phyloP scores from a whole-genome alignment of 2,888 invertebrate genomes.

The Drosophila greeni region DNA sequence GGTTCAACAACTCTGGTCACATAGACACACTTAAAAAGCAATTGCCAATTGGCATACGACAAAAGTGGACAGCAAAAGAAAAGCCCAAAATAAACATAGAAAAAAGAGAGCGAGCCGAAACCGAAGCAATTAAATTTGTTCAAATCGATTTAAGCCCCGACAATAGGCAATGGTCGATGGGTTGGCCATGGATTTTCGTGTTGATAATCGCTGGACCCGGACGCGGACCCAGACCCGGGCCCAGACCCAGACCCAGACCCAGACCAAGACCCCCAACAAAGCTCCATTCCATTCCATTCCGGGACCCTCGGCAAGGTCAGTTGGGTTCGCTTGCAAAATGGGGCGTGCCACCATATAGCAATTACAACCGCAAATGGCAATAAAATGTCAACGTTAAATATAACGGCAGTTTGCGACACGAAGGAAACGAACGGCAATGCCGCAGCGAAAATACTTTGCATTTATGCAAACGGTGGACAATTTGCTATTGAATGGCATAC shows the following conservation, averaged over 20 bases:
- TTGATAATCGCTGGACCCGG: slow-evolving; percentile 14
- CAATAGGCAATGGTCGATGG: slow-evolving; percentile 53
- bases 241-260: neutral
- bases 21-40: slow-evolving; percentile 66
- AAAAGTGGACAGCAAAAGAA: slow-evolving; percentile 7
- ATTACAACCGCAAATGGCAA: slow-evolving; percentile 73
- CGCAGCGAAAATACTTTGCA: slow-evolving; percentile 17
- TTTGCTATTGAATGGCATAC: slow-evolving; percentile 17
- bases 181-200: slow-evolving; percentile 7
- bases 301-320: neutral
- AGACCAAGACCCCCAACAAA: neutral
- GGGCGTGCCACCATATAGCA: slow-evolving; percentile 60
- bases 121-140: slow-evolving; percentile 72
- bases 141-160: slow-evolving; percentile 70
- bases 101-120: slow-evolving; percentile 46
- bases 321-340: slow-evolving; percentile 15
- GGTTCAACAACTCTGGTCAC: slow-evolving; percentile 67
- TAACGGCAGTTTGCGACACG: slow-evolving; percentile 39
- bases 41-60: slow-evolving; percentile 62
- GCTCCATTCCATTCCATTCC: neutral
- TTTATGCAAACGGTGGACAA: slow-evolving; percentile 11
- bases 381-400: slow-evolving; percentile 68
- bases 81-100: neutral
- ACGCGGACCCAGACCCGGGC: neutral
- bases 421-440: slow-evolving; percentile 17